A percentile compares a stretch with the other conserved stretches of the same genome.
Evolutionary conservation across 1,140 invertebrate genomes (phyloP).

Genomic region (Drosophila pruinosa): DNA sequence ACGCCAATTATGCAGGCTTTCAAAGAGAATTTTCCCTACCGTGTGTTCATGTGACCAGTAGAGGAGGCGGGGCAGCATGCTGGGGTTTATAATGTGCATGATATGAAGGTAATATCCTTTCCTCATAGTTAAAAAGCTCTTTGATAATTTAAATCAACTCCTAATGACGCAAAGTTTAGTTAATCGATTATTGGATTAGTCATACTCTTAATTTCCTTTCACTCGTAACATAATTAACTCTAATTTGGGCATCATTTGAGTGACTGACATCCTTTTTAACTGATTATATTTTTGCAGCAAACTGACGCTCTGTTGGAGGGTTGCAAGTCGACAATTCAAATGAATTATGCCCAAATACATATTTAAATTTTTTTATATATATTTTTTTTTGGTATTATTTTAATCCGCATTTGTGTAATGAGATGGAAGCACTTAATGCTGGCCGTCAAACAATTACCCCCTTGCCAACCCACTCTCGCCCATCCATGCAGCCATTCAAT

Average conservation of each 20-base stretch:
- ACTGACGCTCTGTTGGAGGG: neutral
- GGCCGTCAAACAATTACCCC: conserved; percentile 50
- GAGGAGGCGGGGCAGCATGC: neutral
- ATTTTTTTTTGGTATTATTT: conserved; percentile 8
- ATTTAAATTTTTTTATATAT: conserved; percentile 43
- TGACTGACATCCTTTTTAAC: too few species aligned
- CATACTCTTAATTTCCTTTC: neutral
- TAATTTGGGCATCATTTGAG: neutral
- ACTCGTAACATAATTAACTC: conserved; percentile 7
- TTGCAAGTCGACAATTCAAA: neutral
- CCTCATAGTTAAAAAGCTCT: neutral
- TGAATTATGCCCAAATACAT: conserved; percentile 20
- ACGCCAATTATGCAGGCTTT: conserved; percentile 53
- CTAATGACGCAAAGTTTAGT: neutral
- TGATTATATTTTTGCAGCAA: neutral
- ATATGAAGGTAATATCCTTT: neutral
- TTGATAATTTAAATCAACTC: neutral
- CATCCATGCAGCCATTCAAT: neutral
- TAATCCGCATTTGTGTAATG: conserved; percentile 76
- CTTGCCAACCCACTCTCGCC: neutral
- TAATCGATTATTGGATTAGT: neutral
- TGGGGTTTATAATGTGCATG: neutral
- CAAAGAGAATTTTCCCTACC: conserved; percentile 2
- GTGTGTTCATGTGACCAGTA: neutral
- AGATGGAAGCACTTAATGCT: conserved; percentile 65